These are phyloP conservation scores for Moxostoma hubbsi DNA, from an alignment of 2,797 vertebrate species.

Conservation along the genomic window DNA sequence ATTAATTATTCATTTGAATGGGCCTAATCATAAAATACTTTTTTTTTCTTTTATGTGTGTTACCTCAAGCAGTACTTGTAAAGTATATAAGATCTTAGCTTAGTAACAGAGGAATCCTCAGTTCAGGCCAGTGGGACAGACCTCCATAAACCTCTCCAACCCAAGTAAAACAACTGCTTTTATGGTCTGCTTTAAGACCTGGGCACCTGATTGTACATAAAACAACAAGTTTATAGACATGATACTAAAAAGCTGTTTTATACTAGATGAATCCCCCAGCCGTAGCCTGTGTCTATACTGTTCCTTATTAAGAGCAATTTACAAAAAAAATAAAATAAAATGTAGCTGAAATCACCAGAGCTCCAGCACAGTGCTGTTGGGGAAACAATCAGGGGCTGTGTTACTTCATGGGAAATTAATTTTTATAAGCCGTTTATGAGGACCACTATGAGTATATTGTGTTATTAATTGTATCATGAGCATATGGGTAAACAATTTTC, in stretches of 20 bases:
- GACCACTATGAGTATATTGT: slow-evolving; percentile 68
- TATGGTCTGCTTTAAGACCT: slow-evolving; percentile 6
- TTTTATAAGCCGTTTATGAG: slow-evolving; percentile 70
- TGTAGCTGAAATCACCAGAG: background rate
- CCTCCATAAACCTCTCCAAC: background rate
- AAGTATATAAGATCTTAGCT: background rate
- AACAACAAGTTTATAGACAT: slow-evolving; percentile 17
- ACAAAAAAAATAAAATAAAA: background rate
- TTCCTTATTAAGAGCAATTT: slow-evolving; percentile 1
- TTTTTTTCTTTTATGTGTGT: background rate
- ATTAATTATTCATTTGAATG: background rate
- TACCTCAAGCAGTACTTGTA: background rate
- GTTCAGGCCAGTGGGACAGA: background rate
- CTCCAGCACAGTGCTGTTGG: background rate
- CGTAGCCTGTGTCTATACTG: background rate
- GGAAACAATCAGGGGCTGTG: slow-evolving; percentile 38
- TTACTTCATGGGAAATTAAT: slow-evolving; percentile 70
- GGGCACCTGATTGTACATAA: slow-evolving; percentile 18
- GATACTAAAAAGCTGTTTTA: slow-evolving; percentile 18
- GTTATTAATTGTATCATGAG: slow-evolving; percentile 63
- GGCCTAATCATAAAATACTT: background rate
- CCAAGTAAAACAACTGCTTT: slow-evolving; percentile 23
- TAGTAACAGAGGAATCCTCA: background rate
- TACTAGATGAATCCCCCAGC: slow-evolving; percentile 15
- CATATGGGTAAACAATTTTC: slow-evolving; percentile 49